Evolutionary conservation across 2,888 invertebrate genomes (phyloP).

Genomic region (Melikaiella ostensackeni): DNA sequence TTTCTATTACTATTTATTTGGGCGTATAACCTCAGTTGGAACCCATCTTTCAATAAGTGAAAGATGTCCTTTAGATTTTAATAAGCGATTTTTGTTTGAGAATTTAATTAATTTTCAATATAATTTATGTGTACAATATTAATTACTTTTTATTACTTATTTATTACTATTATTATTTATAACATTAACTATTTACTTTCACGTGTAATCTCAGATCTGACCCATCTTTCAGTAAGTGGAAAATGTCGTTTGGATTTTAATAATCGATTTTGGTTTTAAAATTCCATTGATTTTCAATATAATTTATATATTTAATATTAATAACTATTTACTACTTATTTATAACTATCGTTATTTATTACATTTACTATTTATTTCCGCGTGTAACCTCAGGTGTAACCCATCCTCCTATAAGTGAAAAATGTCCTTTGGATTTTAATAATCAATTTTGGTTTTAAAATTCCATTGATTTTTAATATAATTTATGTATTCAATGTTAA

Average conservation of each 20-base stretch:
- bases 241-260: neutral
- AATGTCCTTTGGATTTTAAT: neutral
- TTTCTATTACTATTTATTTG: constrained; percentile 37
- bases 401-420: neutral
- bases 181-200: constrained; percentile 35
- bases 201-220: too few relatives aligned
- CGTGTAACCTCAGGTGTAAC: neutral
- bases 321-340: too few relatives aligned
- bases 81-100: neutral
- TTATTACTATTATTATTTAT: too few relatives aligned
- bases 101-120: neutral
- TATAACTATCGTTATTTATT: too few relatives aligned
- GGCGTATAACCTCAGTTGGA: too few relatives aligned
- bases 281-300: neutral
- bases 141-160: too few relatives aligned
- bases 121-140: neutral
- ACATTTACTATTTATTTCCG: constrained; percentile 34
- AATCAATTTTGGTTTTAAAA: neutral
- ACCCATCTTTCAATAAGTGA: neutral
- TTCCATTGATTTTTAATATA: neutral
- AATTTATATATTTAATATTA: neutral
- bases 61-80: neutral
- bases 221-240: neutral
- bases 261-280: neutral
- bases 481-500: neutral